Evolutionary conservation across 1,140 invertebrate genomes (phyloP), one percentile per base, ranked within the genome.

Genomic region (Galendromus occidentalis): DNA sequence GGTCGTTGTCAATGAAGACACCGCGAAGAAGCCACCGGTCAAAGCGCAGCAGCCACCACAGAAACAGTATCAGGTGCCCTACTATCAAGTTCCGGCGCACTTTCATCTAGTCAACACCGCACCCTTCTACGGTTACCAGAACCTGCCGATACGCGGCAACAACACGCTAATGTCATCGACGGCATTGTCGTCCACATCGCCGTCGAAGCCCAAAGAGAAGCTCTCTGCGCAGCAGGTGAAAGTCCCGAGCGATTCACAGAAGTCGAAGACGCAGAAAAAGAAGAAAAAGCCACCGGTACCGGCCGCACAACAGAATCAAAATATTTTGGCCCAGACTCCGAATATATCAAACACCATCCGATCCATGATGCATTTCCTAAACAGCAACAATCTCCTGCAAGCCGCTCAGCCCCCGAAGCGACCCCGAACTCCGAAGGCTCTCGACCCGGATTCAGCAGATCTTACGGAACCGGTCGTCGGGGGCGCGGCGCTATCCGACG

Each of bases 311-410:
- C 51, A n/a, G 51, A 29, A 29, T 17, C 25, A 33, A n/a, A 22
- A 12, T 1, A 14, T 22, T 14, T 4, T 17, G 14, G 14, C 17
- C 25, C 51, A 59, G 51, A 25, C 33, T 14, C 51, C 51, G 25
- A 59, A 59, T 33, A 59, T 59, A 29, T 25, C 51, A 17, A 59
- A 17, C 14, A 59, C 51, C 1, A 59, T 59, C 33, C 51, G 51
- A 25, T 29, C 51, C 51, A 59, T 59, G 51, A 59, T 59, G 51
- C 51, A 59, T 9, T 25, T 59, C 14, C 51, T 59, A 1, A 59
- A 59, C 22, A 33, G 25, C 12, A 59, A 59, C 22, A 59, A 59
- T 25, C 20, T 59, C 51, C n/a, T 59, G 12, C 22, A 14, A 17
- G 20, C 17, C 33, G 22, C 14, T 25, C 25, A 59, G 14, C 4